Evolutionary conservation across 2,113 vertebrate genomes (phyloP), one percentile per base, ranked within the genome.

Genomic region (Oryzias javanicus): DNA sequence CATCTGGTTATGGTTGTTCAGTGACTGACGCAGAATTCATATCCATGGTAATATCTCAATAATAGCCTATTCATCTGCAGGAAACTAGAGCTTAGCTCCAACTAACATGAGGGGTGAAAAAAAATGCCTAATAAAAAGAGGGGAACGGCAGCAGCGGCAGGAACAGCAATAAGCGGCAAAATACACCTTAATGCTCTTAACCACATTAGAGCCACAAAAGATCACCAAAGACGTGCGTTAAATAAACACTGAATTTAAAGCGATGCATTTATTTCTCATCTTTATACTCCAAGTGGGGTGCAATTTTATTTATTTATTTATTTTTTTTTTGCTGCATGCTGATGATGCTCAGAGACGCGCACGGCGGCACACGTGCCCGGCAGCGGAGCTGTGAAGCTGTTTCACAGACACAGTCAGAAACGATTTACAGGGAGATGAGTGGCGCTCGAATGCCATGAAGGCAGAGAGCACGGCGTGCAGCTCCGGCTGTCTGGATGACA

Each of bases 31-130:
- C n/a, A 52, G 72, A 79, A 80, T 80, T 87, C 85, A 84, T 84
- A 82, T 86, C 76, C 81, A 56, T 29, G 47, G 81, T 86, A 83
- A 88, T 84, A 88, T 83, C 83, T 86, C 82, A 82, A 74, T 86
- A 86, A 88, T 78, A 74, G 78, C 63, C 79, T 70, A 70, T 80
- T 87, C 80, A 84, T 84, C 73, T 66, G 71, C 74, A 70, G 78
- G 80, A 69, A 85, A 84, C 67, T 71, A 84, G 74, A 56, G 78
- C 78, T 84, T 59, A 79, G 73, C 77, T 71, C 76, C 78, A 80
- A 66, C 78, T 63, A 74, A 70, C 60, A 44, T 64, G 57, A 69
- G 56, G 54, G 73, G 35, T 8, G 35, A 12, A 49, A 56, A 8
- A 49, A 56, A 62, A 81, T 35, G 70, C 51, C 78, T 80, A 76